These are phyloP conservation scores for Silurus meridionalis DNA, from an alignment of 2,113 vertebrate genomes.

Conservation along the genomic window DNA sequence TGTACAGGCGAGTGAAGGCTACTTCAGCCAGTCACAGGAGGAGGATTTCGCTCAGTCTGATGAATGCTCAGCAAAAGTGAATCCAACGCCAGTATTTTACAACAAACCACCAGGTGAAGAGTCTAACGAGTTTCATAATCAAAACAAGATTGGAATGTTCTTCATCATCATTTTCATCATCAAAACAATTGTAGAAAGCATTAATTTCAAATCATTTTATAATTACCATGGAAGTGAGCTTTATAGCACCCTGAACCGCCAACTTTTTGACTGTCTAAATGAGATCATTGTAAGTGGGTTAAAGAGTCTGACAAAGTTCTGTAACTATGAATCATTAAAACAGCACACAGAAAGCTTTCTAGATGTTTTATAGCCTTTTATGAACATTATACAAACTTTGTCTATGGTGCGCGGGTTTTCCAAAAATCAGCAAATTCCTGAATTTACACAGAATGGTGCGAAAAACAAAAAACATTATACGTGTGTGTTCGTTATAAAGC, in stretches of 20 bases:
- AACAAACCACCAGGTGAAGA: conserved; percentile 91
- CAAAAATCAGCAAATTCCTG: neutral
- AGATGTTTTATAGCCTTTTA: too few relatives aligned
- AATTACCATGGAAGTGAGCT: neutral
- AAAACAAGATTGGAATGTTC: neutral
- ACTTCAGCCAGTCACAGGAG: conserved; percentile 96
- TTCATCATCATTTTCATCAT: neutral
- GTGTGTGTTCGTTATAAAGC: neutral
- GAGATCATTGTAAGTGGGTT: too few relatives aligned
- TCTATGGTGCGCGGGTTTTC: too few relatives aligned
- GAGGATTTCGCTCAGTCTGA: conserved; percentile 88
- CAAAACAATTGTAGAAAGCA: neutral
- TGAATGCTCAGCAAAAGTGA: conserved; percentile 85
- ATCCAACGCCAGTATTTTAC: conserved; percentile 87
- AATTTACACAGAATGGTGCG: neutral
- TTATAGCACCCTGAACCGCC: neutral
- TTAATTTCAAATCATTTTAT: neutral
- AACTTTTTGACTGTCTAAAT: too few relatives aligned
- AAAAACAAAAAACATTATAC: neutral
- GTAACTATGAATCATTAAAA: too few relatives aligned
- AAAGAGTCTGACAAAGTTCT: too few relatives aligned
- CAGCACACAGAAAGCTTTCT: too few relatives aligned
- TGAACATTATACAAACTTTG: too few relatives aligned
- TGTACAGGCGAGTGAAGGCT: conserved; percentile 88
- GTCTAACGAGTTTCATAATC: neutral